Conservation (phyloP, 2,797 vertebrate genomes). For the Syncerus caffer region DNA sequence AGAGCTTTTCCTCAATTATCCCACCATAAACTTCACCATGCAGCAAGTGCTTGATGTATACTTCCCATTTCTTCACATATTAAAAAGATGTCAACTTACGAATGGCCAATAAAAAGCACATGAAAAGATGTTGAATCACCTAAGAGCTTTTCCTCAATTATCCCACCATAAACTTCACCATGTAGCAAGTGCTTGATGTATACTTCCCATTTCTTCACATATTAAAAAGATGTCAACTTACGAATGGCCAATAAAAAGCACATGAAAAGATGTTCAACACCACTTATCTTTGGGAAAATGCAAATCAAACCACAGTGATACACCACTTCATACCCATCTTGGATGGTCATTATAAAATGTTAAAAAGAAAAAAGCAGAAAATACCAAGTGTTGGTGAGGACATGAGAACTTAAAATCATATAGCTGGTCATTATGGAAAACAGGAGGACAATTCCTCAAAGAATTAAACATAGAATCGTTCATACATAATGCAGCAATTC, state of each 20-base stretch:
- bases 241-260: neutral
- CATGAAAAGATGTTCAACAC: neutral
- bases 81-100: neutral
- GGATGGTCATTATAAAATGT: neutral
- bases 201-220: neutral
- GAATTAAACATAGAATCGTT: neutral
- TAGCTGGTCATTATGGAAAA: neutral
- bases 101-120: neutral
- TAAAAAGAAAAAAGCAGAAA: neutral
- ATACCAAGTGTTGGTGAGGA: neutral
- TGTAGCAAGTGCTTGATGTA: neutral
- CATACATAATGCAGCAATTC: neutral
- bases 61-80: neutral
- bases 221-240: neutral
- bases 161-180: neutral
- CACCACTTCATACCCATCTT: neutral
- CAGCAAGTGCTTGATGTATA: neutral
- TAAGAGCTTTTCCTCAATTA: neutral
- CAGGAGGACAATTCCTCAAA: neutral
- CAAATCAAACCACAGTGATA: neutral
- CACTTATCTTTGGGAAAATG: neutral
- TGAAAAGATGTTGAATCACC: neutral
- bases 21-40: neutral
- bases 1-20: neutral
- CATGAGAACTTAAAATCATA: neutral